phyloP scores from a whole-genome alignment of 53 echinoderm and acorn worm genomes.

The Antedon mediterranea region DNA sequence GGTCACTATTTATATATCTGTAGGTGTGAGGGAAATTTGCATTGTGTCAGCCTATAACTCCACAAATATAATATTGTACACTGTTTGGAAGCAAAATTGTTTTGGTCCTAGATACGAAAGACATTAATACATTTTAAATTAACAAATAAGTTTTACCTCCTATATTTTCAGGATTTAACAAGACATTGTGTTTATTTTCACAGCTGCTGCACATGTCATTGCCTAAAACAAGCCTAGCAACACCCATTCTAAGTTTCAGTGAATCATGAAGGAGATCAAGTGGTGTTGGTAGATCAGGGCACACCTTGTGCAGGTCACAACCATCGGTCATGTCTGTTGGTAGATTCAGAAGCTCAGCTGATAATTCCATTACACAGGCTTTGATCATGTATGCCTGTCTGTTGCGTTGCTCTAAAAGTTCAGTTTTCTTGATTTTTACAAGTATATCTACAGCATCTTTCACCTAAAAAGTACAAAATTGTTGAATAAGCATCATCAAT shows the following conservation, averaged over 20 bases:
- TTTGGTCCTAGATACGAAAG: too few species aligned
- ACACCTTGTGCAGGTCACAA: slow-evolving; percentile 6
- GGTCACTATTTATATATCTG: too few species aligned
- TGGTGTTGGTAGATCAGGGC: slow-evolving; percentile 42
- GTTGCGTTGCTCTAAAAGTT: slow-evolving; percentile 24
- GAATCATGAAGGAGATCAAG: slow-evolving; percentile 55
- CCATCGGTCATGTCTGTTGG: slow-evolving; percentile 14
- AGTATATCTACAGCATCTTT: slow-evolving; percentile 18
- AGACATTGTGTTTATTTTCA: not conserved
- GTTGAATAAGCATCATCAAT: not conserved
- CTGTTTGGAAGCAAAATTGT: too few species aligned
- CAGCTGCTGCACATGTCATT: slow-evolving; percentile 33
- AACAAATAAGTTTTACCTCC: not conserved
- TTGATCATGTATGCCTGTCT: slow-evolving; percentile 45
- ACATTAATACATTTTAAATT: too few species aligned
- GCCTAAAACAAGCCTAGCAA: slow-evolving; percentile 58
- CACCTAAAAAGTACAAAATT: not conserved
- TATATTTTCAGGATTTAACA: not conserved
- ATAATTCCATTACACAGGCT: slow-evolving; percentile 39
- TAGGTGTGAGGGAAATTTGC: too few species aligned
- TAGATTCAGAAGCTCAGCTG: slow-evolving; percentile 27
- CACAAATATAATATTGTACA: too few species aligned
- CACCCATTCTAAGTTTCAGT: slow-evolving; percentile 68
- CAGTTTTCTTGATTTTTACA: slow-evolving; percentile 9
- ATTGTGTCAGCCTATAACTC: too few species aligned